Evolutionary conservation across 2,888 invertebrate genomes (phyloP).

Genomic region (Eurytoma californica): DNA sequence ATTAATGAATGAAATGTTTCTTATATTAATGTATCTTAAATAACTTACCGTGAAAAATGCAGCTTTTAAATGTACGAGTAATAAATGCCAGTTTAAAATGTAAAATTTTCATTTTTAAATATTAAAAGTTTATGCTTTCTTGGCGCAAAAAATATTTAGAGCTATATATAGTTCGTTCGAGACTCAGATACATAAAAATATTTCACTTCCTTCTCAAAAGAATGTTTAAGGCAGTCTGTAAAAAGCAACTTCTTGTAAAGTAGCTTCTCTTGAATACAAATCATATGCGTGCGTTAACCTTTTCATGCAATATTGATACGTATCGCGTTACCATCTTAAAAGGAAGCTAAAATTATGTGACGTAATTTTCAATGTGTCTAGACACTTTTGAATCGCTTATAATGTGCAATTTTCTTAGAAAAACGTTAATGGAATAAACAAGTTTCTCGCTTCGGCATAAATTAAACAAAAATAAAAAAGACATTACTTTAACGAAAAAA

Average conservation of each 20-base stretch:
- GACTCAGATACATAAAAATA: conserved; percentile 17
- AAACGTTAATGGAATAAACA: too few species aligned
- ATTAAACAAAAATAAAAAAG: too few species aligned
- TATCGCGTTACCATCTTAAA: conserved; percentile 31
- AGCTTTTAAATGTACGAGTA: too few species aligned
- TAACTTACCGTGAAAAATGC: too few species aligned
- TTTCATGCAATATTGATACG: conserved; percentile 43
- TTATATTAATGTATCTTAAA: too few species aligned
- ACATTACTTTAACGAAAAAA: too few species aligned
- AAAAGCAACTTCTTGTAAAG: conserved; percentile 34
- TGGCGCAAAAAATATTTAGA: background rate
- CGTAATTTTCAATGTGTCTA: conserved; percentile 6
- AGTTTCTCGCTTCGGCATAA: too few species aligned
- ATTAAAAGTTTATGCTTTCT: background rate
- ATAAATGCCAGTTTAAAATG: too few species aligned
- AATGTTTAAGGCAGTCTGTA: conserved; percentile 35
- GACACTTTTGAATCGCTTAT: too few species aligned
- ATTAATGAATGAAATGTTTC: too few species aligned
- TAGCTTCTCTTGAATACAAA: conserved; percentile 44
- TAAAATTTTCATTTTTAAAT: conserved; percentile 4
- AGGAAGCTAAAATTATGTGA: conserved; percentile 15
- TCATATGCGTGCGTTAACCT: conserved; percentile 30
- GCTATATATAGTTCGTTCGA: background rate
- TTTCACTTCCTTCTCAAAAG: conserved; percentile 44
- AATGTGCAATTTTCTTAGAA: too few species aligned